Conservation (phyloP, 2,797 vertebrate species). For the Dipus sagitta region DNA sequence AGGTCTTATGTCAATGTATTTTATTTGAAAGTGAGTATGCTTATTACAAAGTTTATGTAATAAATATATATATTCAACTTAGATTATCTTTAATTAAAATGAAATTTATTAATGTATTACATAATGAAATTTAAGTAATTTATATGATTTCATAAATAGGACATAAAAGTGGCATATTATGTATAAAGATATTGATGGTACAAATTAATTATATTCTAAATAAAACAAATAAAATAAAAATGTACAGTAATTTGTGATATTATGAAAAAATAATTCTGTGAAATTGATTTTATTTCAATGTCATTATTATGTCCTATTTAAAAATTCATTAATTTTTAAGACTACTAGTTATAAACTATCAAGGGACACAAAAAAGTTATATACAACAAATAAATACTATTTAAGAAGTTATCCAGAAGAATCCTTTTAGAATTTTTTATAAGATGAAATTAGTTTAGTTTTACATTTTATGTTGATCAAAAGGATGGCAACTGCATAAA, state of each 20-base stretch:
- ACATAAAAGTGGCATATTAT: background rate
- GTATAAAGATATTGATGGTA: background rate
- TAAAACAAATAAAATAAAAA: background rate
- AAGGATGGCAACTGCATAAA: background rate
- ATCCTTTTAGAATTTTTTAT: background rate
- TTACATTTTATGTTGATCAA: background rate
- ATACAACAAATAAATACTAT: background rate
- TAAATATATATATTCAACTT: background rate
- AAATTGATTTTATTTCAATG: constrained; percentile 3
- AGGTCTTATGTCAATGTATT: background rate
- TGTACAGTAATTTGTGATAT: background rate
- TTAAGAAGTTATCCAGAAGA: background rate
- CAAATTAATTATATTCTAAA: background rate
- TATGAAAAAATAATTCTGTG: constrained; percentile 18
- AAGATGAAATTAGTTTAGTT: constrained; percentile 5
- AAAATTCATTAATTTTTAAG: constrained; percentile 34
- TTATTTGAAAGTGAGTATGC: constrained; percentile 43
- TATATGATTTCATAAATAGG: background rate
- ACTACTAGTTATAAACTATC: background rate
- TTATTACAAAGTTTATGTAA: constrained; percentile 9
- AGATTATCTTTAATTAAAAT: constrained; percentile 7
- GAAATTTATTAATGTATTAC: background rate
- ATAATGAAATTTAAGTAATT: constrained; percentile 16
- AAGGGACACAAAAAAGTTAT: constrained; percentile 10
- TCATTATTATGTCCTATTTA: constrained; percentile 3